phyloP scores from a whole-genome alignment of 2,888 invertebrate species.

The Agrenia bidenticulata region DNA sequence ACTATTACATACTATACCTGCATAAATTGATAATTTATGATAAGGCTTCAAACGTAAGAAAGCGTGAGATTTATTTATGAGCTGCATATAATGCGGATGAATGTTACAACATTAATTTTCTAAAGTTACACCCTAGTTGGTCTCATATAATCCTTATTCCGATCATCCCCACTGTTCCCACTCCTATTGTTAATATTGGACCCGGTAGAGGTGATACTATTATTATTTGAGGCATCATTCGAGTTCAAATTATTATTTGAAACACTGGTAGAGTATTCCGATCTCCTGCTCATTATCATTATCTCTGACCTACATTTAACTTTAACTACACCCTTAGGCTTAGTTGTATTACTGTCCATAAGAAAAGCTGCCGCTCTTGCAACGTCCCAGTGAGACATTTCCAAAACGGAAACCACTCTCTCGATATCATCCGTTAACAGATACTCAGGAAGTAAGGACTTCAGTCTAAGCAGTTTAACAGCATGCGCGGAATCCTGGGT shows the following conservation, averaged over 20 bases:
- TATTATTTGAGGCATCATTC: conserved; percentile 24
- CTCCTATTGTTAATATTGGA: conserved; percentile 15
- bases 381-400: conserved; percentile 67
- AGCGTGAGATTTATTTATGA: too few species aligned
- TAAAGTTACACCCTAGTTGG: conserved; percentile 2
- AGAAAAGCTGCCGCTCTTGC: conserved; percentile 67
- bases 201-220: conserved; percentile 8
- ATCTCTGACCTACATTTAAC: conserved; percentile 19
- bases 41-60: too few species aligned
- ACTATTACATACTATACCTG: too few species aligned
- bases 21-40: too few species aligned
- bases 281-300: conserved; percentile 9
- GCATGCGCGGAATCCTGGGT: conserved; percentile 50
- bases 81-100: too few species aligned
- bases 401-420: conserved; percentile 56
- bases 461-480: conserved; percentile 49
- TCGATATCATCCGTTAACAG: conserved; percentile 44
- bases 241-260: conserved; percentile 13
- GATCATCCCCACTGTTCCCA: conserved; percentile 8
- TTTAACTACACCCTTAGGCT: conserved; percentile 17
- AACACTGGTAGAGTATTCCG: conserved; percentile 13
- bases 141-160: conserved; percentile 7
- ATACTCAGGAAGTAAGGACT: conserved; percentile 49
- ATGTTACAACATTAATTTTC: too few species aligned
- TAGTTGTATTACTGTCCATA: conserved; percentile 53